Percentiles rank a stretch among this genome's conserved stretches.
Conservation (phyloP, 2,888 invertebrate genomes). For the Standfussiana lucernea region DNA sequence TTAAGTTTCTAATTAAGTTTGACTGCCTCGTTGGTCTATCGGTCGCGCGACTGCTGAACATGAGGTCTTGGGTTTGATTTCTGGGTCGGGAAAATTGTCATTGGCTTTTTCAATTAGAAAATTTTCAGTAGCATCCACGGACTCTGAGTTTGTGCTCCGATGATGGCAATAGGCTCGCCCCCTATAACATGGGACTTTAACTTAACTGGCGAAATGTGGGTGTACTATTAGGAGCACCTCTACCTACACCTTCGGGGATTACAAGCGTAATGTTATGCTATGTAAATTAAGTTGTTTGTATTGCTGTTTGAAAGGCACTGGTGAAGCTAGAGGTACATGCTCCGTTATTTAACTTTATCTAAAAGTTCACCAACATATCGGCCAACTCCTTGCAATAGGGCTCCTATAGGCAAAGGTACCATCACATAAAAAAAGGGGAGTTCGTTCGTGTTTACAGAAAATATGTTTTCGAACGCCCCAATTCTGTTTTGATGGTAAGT, state of each 20-base stretch:
- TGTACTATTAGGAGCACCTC: too few species aligned
- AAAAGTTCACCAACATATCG: not conserved
- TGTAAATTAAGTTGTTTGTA: too few species aligned
- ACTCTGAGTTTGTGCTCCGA: too few species aligned
- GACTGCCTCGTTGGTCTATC: not conserved
- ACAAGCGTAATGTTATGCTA: too few species aligned
- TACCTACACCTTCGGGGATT: too few species aligned
- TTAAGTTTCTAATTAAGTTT: not conserved
- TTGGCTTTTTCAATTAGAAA: too few species aligned
- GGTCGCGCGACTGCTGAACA: not conserved
- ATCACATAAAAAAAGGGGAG: not conserved
- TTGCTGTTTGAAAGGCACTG: not conserved
- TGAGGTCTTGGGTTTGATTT: not conserved
- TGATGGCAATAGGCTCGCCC: too few species aligned
- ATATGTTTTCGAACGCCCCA: slow-evolving; percentile 41
- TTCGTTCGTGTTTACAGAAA: slow-evolving; percentile 30
- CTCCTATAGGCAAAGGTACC: not conserved
- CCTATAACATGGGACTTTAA: too few species aligned
- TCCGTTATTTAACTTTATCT: not conserved
- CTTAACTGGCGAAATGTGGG: too few species aligned
- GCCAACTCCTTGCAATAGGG: not conserved
- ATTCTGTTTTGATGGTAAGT: slow-evolving; percentile 37
- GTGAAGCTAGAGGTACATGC: not conserved
- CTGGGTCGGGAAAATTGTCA: not conserved
- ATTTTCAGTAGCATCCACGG: too few species aligned